Evolutionary conservation across 2,797 vertebrate genomes (phyloP), one percentile per base, ranked within the genome.

Genomic region (Gouania willdenowi): DNA sequence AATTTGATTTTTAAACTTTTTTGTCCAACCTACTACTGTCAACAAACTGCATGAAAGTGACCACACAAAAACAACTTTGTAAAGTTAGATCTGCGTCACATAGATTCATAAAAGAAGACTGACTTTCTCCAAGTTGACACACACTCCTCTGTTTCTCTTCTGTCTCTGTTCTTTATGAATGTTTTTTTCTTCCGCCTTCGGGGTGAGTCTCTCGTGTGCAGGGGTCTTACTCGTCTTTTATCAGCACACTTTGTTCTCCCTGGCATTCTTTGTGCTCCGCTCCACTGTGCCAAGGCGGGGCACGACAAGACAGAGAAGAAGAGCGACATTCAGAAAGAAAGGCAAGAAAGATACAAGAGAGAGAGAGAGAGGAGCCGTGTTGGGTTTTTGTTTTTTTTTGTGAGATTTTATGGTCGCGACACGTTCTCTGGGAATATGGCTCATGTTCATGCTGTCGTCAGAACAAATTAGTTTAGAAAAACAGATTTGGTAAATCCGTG

Each of bases 231-330:
- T 42, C 49, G 55, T 67, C 45, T 75, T 77, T 75, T 71, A 75
- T 75, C 70, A 57, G 53, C 62, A 50, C 55, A 41, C 66, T 73
- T 63, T 77, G 66, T 70, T 78, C 65, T 70, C 49, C 6, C 34
- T 65, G 61, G 37, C 70, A 41, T 59, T 63, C 47, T 48, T 46
- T 24, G 8, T 74, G 51, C 59, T 64, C 31, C 28, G 26, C 41
- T 46, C 45, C 41, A 8, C 41, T 41, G 42, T 59, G 66, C 45
- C 60, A 60, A 46, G 50, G 52, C 20, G 45, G 46, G 63, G 36
- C 35, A 15, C 3, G 43, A 42, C 52, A n/a, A 63, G 47, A 49
- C 30, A 52, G 48, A 70, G 23, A 55, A 44, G 33, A 5, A 43
- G 28, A 49, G 43, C 60, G 5, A 29, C 8, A 60, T 20, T 6